A percentile compares a stretch with the other conserved stretches of the same genome.
Evolutionary conservation across 2,797 vertebrate genomes (phyloP).

Genomic region (Danio tinwini): DNA sequence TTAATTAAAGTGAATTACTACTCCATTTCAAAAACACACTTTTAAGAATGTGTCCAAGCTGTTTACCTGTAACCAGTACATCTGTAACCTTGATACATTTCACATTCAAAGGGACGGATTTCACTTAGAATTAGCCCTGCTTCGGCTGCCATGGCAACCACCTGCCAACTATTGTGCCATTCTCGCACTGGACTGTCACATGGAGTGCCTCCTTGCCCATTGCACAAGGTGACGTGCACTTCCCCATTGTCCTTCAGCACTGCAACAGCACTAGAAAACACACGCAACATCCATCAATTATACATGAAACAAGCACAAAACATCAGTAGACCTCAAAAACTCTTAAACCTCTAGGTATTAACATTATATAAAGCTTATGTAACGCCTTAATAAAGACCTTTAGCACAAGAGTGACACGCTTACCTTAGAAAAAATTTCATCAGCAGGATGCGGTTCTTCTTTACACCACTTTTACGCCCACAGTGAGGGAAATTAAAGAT

Average conservation of each 20-base stretch:
- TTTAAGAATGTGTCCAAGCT: neutral
- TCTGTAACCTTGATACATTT: constrained; percentile 81
- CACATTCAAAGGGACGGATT: constrained; percentile 80
- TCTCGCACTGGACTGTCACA: constrained; percentile 87
- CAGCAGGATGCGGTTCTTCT: constrained; percentile 90
- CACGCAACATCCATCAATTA: constrained; percentile 24
- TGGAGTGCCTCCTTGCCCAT: constrained; percentile 94
- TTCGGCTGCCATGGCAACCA: constrained; percentile 88
- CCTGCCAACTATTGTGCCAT: constrained; percentile 99
- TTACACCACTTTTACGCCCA: constrained; percentile 94
- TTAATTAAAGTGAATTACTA: too few species aligned
- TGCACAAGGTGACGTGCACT: constrained; percentile 89
- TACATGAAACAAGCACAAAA: neutral
- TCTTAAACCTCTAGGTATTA: constrained; percentile 7
- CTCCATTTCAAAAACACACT: neutral
- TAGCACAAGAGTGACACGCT: constrained; percentile 39
- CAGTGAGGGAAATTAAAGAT: constrained; percentile 97
- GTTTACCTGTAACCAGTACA: constrained; percentile 95
- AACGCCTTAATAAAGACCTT: constrained; percentile 13
- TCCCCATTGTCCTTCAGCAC: constrained; percentile 86
- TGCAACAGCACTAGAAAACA: constrained; percentile 79
- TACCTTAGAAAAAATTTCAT: constrained; percentile 89
- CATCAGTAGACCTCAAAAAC: neutral
- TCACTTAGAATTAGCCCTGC: constrained; percentile 86
- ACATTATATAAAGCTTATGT: constrained; percentile 48